phyloP scores from a whole-genome alignment of 2,797 vertebrate species.

The Acrossocheilus fasciatus region DNA sequence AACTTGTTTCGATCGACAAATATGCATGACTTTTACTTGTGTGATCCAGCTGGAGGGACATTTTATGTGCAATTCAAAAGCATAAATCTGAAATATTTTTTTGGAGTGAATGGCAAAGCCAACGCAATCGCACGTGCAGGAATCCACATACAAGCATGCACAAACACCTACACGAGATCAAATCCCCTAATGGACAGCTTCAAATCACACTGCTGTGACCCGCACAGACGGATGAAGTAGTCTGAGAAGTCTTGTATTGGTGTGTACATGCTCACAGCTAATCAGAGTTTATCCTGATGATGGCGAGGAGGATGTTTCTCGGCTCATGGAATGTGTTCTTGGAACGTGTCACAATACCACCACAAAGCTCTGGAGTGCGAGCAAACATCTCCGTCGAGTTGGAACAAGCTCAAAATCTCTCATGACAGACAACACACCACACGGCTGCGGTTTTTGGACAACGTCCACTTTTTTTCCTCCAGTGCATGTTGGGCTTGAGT shows the following conservation, averaged over 20 bases:
- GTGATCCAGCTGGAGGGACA: neutral
- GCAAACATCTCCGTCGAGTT: slow-evolving; percentile 29
- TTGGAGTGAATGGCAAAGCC: neutral
- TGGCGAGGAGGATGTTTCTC: neutral
- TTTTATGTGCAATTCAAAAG: neutral
- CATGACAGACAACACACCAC: neutral
- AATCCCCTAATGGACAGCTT: slow-evolving; percentile 8
- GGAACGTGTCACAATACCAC: neutral
- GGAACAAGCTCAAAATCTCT: slow-evolving; percentile 9
- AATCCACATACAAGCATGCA: slow-evolving; percentile 6
- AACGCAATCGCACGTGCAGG: neutral
- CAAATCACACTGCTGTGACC: slow-evolving; percentile 8
- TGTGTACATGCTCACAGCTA: neutral
- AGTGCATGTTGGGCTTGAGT: neutral
- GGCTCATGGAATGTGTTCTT: slow-evolving; percentile 4
- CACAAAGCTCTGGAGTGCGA: neutral
- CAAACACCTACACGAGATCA: neutral
- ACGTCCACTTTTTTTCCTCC: neutral
- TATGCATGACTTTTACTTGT: neutral
- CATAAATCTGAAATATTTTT: neutral
- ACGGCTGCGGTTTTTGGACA: neutral
- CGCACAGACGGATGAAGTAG: neutral
- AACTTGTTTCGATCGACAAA: too few relatives aligned
- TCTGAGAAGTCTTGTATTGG: neutral
- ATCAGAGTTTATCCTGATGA: slow-evolving; percentile 15